These are phyloP conservation scores for Myzus persicae DNA, from an alignment of 1,140 invertebrate genomes.

Conservation along the genomic window DNA sequence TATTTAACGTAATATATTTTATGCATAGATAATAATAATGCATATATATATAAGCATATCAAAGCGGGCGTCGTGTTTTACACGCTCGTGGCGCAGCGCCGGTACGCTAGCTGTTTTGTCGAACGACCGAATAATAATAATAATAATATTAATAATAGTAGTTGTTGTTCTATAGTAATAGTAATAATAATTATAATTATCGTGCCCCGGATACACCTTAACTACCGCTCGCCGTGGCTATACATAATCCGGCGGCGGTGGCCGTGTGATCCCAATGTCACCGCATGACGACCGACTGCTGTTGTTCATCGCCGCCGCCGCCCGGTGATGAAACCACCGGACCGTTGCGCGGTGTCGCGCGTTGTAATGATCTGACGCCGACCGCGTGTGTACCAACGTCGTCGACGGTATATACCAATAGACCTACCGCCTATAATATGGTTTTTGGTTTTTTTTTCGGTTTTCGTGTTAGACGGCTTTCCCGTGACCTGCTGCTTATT, in stretches of 20 bases:
- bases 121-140: not conserved
- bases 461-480: not conserved
- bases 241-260: not conserved
- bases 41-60: not conserved
- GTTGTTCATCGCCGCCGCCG: not conserved
- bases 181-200: conserved; percentile 10
- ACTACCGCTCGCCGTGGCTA: not conserved
- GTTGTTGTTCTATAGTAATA: not conserved
- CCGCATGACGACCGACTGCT: not conserved
- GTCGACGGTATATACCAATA: not conserved
- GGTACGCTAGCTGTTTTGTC: not conserved
- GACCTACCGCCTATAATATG: not conserved
- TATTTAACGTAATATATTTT: not conserved
- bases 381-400: not conserved
- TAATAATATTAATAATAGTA: not conserved
- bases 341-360: not conserved
- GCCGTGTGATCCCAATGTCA: conserved; percentile 24
- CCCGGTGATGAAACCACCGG: not conserved
- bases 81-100: not conserved
- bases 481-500: not conserved
- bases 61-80: not conserved
- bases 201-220: conserved; percentile 12
- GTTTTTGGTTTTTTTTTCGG: not conserved
- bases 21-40: not conserved
- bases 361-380: not conserved